A percentile compares a stretch with the other conserved stretches of the same genome.
phyloP scores from a whole-genome alignment of 1,140 invertebrate genomes.

The Sycophila sp. region DNA sequence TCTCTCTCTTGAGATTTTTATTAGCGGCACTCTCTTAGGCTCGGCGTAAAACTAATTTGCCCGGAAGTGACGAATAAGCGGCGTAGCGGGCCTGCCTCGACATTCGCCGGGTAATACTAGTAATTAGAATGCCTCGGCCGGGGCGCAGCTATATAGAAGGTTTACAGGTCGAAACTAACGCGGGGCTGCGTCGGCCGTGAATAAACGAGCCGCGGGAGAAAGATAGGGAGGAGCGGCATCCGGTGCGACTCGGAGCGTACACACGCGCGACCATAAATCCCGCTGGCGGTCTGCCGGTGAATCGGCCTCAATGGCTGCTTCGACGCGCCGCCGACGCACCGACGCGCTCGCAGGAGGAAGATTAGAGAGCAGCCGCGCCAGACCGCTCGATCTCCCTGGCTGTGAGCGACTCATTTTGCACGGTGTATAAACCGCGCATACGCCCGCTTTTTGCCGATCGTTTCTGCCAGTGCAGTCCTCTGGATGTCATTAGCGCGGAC shows the following conservation, averaged over 20 bases:
- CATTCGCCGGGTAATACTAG: slow-evolving; percentile 19
- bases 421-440: not conserved
- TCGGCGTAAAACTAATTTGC: slow-evolving; percentile 25
- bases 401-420: not conserved
- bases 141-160: too few species aligned
- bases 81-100: slow-evolving; percentile 9
- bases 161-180: too few species aligned
- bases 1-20: not conserved
- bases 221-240: too few species aligned
- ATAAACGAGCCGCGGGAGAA: too few species aligned
- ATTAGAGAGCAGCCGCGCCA: slow-evolving; percentile 7
- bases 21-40: too few species aligned
- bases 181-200: too few species aligned
- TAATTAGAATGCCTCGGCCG: slow-evolving; percentile 26
- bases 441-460: too few species aligned
- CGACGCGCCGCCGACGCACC: too few species aligned
- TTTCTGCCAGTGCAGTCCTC: too few species aligned
- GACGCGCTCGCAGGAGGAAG: too few species aligned
- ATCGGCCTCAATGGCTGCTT: slow-evolving; percentile 63
- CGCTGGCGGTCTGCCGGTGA: slow-evolving; percentile 57
- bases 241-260: too few species aligned
- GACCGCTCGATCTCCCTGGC: not conserved
- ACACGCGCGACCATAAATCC: slow-evolving; percentile 64
- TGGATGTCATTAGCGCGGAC: too few species aligned
- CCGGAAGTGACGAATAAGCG: slow-evolving; percentile 15